Evolutionary conservation across 2,888 invertebrate genomes (phyloP).

Genomic region (Biston betularia): DNA sequence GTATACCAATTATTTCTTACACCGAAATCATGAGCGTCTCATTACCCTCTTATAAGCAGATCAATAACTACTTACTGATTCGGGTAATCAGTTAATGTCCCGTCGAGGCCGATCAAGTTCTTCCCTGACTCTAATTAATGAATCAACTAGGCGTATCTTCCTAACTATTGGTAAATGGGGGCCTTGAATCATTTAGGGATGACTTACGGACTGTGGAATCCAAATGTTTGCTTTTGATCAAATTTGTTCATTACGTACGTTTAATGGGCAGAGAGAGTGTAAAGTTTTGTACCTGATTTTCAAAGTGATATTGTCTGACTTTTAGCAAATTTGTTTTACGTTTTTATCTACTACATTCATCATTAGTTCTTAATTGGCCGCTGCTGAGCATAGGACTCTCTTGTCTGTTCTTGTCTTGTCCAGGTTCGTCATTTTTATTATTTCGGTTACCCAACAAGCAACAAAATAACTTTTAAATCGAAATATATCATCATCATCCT

Average conservation of each 20-base stretch:
- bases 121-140: slow-evolving; percentile 37
- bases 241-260: not conserved
- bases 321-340: too few species aligned
- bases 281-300: not conserved
- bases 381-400: too few species aligned
- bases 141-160: slow-evolving; percentile 35
- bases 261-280: not conserved
- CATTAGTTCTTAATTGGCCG: too few species aligned
- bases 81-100: slow-evolving; percentile 38
- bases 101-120: slow-evolving; percentile 36
- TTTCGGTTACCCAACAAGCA: too few species aligned
- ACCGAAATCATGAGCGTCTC: slow-evolving; percentile 24
- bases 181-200: slow-evolving; percentile 27
- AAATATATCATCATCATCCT: too few species aligned
- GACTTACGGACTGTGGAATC: slow-evolving; percentile 9
- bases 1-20: slow-evolving; percentile 13
- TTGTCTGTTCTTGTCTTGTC: too few species aligned
- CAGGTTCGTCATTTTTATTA: too few species aligned
- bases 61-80: slow-evolving; percentile 29
- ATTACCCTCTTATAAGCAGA: slow-evolving; percentile 19
- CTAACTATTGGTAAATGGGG: slow-evolving; percentile 24
- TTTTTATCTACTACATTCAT: too few species aligned
- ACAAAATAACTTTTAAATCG: too few species aligned
- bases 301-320: too few species aligned
- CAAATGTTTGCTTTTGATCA: slow-evolving; percentile 1